phyloP scores from a whole-genome alignment of 2,888 invertebrate species.

The Leucophora obtusa region DNA sequence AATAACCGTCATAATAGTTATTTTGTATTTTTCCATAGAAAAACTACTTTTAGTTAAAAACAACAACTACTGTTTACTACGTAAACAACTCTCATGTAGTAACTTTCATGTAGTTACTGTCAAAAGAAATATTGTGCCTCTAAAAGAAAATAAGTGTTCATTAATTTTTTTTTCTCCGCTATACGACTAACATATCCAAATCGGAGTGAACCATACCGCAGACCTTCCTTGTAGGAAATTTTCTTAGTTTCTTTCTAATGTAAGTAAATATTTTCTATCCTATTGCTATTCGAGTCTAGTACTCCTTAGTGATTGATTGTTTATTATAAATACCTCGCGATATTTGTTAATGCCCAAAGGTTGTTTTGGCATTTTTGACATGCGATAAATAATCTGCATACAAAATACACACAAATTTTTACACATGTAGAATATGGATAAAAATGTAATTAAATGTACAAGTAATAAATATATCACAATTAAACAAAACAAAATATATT shows the following conservation, averaged over 20 bases:
- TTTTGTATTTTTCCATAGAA: too few relatives aligned
- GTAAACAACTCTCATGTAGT: too few relatives aligned
- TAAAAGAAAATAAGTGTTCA: too few relatives aligned
- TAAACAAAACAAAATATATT: conserved; percentile 29
- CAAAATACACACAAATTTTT: conserved; percentile 50
- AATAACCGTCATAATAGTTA: too few relatives aligned
- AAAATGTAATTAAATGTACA: conserved; percentile 15
- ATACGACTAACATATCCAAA: too few relatives aligned
- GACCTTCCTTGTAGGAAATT: too few relatives aligned
- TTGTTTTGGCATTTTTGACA: conserved; percentile 68
- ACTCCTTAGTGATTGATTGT: background rate
- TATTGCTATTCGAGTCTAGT: background rate
- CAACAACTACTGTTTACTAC: too few relatives aligned
- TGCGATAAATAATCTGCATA: conserved; percentile 70
- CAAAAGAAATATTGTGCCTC: too few relatives aligned
- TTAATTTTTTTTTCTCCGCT: too few relatives aligned
- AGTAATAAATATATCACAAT: conserved; percentile 43
- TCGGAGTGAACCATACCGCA: too few relatives aligned
- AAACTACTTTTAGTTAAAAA: too few relatives aligned
- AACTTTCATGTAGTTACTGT: too few relatives aligned
- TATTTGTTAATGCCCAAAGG: conserved; percentile 65
- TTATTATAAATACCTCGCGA: conserved; percentile 65
- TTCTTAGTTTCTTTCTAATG: background rate
- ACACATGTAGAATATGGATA: conserved; percentile 13
- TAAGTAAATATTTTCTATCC: background rate